A percentile compares a stretch with the other conserved stretches of the same genome.
These are phyloP conservation scores for Mionectes macconnelli DNA, from an alignment of 2,113 vertebrate genomes.

Conservation along the genomic window DNA sequence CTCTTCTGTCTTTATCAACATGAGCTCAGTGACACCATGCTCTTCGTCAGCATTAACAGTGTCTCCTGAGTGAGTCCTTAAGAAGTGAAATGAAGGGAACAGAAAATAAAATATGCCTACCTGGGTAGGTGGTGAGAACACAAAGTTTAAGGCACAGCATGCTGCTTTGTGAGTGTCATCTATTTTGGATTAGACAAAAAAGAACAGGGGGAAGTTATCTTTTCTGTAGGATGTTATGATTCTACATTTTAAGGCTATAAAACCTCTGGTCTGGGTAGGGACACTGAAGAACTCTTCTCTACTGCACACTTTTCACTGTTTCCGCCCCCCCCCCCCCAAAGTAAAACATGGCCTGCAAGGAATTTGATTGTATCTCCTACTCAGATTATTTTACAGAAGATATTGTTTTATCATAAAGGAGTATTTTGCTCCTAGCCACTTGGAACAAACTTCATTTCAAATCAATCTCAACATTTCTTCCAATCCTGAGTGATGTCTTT, in stretches of 20 bases:
- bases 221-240: not conserved
- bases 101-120: not conserved
- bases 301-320: not conserved
- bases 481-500: not conserved
- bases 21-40: not conserved
- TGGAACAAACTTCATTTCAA: not conserved
- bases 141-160: not conserved
- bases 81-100: not conserved
- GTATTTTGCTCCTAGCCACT: not conserved
- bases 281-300: not conserved
- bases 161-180: not conserved
- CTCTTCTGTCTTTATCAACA: not conserved
- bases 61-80: not conserved
- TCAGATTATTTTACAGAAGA: not conserved
- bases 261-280: not conserved
- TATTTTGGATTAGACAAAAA: not conserved
- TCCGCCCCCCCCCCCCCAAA: not conserved
- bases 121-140: not conserved
- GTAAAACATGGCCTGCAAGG: not conserved
- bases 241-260: not conserved
- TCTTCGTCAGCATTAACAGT: not conserved
- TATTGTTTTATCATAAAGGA: not conserved
- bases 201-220: fast-evolving
- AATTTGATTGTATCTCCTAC: not conserved
- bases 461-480: not conserved